Evolutionary conservation across 2,888 invertebrate genomes (phyloP), one percentile per base, ranked within the genome.

Genomic region (Hypercompe scribonia): DNA sequence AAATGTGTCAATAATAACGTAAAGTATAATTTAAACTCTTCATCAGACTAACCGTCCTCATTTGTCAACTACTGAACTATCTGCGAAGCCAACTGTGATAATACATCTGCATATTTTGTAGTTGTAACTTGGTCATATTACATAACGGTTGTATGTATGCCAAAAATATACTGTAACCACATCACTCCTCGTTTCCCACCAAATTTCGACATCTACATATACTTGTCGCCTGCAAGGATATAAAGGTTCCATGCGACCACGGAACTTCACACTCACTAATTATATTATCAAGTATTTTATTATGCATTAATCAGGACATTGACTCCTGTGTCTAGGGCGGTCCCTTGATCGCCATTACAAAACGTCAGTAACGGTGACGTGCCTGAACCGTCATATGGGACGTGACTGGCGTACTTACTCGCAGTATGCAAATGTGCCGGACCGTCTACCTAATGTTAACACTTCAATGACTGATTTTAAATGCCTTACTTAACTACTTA

Each of bases 361-460:
- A 92, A 93, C 90, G 92, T 91, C 88, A 88, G 90, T 94, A 94
- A 93, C 93, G 92, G 94, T 91, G 91, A 88, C 89, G 83, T 73
- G 71, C 79, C 69, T 68, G 77, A 76, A 77, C 81, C 82, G 83
- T 78, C 85, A 81, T 77, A 65, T n/a, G 79, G 78, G 72, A 92
- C 93, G 93, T 93, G 93, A 89, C 80, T 46, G 31, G 91, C 81
- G 42, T 91, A 64, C 72, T 61, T 28, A 58, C 58, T 28, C 31
- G 11, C n/a, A 72, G 70, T 50, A 66, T 70, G 71, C 82, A 63
- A 70, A 87, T 76, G 33, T 54, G 68, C 71, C 79, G 74, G 58
- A 1, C 15, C 65, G 68, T 72, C 80, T 68, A 71, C 74, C 67
- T 70, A 50, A 78, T 70, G 68, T 68, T 68, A 74, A 78, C 76